Evolutionary conservation across 2,888 invertebrate genomes (phyloP), one percentile per base, ranked within the genome.

Genomic region (Diabrotica balteata): DNA sequence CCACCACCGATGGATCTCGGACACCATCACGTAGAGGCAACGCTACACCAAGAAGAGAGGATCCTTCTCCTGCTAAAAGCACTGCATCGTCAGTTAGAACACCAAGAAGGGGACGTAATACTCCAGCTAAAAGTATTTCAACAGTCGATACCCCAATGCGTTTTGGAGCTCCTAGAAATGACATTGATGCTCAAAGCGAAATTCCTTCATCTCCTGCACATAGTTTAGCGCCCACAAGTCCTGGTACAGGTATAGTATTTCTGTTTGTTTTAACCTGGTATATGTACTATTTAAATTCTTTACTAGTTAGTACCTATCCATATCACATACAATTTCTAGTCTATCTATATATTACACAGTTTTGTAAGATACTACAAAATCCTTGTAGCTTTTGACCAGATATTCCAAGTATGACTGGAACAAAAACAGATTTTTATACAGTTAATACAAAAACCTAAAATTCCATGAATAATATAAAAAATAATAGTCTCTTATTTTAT

Each of bases 131-230:
- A 70, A 79, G 78, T 65, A 75, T 78, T 42, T 70, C 74, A 10
- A 76, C 78, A 10, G 72, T 79, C 17, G 74, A 77, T 66, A 82
- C 82, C 44, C 87, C 87, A 0, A 81, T 86, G 78, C 78, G 86
- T 78, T 87, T 86, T 86, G 86, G 85, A 45, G 80, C 73, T 46
- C 79, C 79, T 50, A 79, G 80, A 42, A 75, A 80, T n/a, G 79
- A 77, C 63, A 79, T 80, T 47, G 81, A 81, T 7, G 83, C 80
- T 7, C 76, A 76, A 46, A 73, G 75, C 42, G 84, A 83, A 10
- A 75, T 80, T 54, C 80, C 81, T 7, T 77, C 82, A 8, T 85
- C 86, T 5, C 86, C 87, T 8, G 80, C 81, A n/a, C 80, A 78
- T 43, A 81, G 79, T 71, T 67, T 81, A 59, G 80, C 81, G 11